A percentile compares a stretch with the other conserved stretches of the same genome.
Evolutionary conservation across 1,140 invertebrate species (phyloP).

Genomic region (Drosophila tristis): DNA sequence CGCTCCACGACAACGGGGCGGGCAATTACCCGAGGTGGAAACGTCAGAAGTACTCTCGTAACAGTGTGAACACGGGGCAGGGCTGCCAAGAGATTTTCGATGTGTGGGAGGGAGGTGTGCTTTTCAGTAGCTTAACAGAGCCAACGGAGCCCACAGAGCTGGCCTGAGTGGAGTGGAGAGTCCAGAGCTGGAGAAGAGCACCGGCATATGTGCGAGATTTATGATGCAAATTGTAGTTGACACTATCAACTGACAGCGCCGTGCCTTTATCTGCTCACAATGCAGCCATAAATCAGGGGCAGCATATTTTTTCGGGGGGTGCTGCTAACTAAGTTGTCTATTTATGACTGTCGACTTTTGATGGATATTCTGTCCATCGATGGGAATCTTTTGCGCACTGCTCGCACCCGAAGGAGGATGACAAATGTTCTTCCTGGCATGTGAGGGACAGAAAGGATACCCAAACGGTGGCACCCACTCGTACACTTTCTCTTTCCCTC

Average conservation of each 20-base stretch:
- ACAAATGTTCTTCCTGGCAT: not conserved
- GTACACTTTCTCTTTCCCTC: slow-evolving; percentile 9
- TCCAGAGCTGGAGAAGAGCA: not conserved
- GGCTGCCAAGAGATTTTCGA: too few species aligned
- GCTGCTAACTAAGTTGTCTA: not conserved
- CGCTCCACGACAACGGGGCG: slow-evolving; percentile 7
- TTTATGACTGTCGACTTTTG: slow-evolving; percentile 30
- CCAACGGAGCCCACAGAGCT: too few species aligned
- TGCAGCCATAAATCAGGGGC: slow-evolving; percentile 25
- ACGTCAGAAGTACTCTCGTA: too few species aligned
- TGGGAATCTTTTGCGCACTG: slow-evolving; percentile 44
- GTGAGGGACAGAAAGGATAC: slow-evolving; percentile 1
- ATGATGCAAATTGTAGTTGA: slow-evolving; percentile 41
- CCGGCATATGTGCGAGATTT: slow-evolving; percentile 25
- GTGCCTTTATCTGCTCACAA: slow-evolving; percentile 30
- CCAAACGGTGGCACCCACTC: not conserved
- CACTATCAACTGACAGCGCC: slow-evolving; percentile 47
- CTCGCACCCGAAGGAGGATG: not conserved
- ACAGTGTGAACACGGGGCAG: too few species aligned
- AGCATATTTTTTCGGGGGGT: slow-evolving; percentile 7
- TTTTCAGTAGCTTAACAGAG: too few species aligned
- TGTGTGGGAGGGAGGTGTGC: too few species aligned
- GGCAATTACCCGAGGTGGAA: too few species aligned
- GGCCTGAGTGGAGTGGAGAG: too few species aligned
- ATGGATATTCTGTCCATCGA: slow-evolving; percentile 18